Percentiles rank a stretch among this genome's conserved stretches.
Conservation (phyloP, 1,140 invertebrate species). For the Heliconius himera region DNA sequence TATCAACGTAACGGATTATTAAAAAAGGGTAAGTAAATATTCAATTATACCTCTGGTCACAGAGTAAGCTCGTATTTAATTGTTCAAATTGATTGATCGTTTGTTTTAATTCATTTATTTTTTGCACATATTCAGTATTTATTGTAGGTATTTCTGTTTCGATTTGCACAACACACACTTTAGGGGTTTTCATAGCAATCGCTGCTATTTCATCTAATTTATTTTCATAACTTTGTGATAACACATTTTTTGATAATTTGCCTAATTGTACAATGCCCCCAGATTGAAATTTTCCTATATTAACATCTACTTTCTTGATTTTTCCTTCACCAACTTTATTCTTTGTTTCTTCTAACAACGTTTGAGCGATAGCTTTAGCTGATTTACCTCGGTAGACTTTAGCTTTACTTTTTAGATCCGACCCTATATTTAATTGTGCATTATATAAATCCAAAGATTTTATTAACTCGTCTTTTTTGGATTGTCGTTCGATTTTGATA, state of each 20-base stretch:
- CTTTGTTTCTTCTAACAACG: constrained; percentile 83
- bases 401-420: constrained; percentile 85
- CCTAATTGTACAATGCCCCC: constrained; percentile 27
- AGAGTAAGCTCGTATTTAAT: constrained; percentile 82
- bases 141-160: constrained; percentile 64
- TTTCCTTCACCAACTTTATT: constrained; percentile 77
- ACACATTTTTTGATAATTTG: constrained; percentile 38
- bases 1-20: not conserved
- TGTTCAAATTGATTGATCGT: constrained; percentile 85
- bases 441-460: constrained; percentile 81
- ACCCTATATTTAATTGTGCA: constrained; percentile 76
- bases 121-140: constrained; percentile 82
- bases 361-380: constrained; percentile 86
- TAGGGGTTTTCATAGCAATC: constrained; percentile 61
- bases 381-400: constrained; percentile 86
- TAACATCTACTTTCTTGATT: constrained; percentile 44
- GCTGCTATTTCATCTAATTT: constrained; percentile 49
- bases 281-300: constrained; percentile 28
- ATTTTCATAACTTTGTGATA: constrained; percentile 46
- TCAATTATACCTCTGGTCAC: constrained; percentile 84
- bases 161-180: constrained; percentile 64
- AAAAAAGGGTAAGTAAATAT: not conserved
- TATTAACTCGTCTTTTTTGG: constrained; percentile 75
- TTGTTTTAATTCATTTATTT: constrained; percentile 82
- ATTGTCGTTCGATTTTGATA: constrained; percentile 66